A percentile compares a stretch with the other conserved stretches of the same genome.
Conservation (phyloP, 2,888 invertebrate genomes). For the Coelinius sp. region DNA sequence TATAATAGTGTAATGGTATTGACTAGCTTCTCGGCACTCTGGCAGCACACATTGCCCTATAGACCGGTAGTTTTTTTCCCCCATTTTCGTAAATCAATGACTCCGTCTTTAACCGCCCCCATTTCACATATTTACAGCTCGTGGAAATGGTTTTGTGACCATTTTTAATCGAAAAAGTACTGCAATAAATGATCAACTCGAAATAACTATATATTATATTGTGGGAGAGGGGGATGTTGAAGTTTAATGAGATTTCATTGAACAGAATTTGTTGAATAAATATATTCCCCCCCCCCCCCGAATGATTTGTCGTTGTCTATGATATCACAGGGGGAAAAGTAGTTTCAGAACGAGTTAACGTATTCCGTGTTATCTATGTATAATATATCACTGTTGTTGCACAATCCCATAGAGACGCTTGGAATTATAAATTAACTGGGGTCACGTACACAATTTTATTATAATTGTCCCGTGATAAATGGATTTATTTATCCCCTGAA, state of each 20-base stretch:
- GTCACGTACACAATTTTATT: not conserved
- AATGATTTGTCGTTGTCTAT: not conserved
- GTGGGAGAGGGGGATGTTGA: too few species aligned
- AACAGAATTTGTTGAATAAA: too few species aligned
- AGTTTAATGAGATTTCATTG: too few species aligned
- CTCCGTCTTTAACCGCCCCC: not conserved
- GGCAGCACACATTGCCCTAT: too few species aligned
- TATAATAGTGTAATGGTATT: not conserved
- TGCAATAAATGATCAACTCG: not conserved
- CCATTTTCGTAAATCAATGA: constrained; percentile 4
- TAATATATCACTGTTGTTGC: constrained; percentile 21
- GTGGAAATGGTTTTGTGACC: not conserved
- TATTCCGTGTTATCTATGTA: constrained; percentile 28
- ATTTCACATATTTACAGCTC: not conserved
- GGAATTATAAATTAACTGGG: constrained; percentile 20
- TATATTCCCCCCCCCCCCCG: not conserved
- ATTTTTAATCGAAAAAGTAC: constrained; percentile 1
- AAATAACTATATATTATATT: too few species aligned
- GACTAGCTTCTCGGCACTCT: not conserved
- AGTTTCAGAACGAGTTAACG: constrained; percentile 28
- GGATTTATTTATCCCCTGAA: not conserved
- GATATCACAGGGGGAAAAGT: constrained; percentile 18
- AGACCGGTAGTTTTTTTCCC: constrained; percentile 8
- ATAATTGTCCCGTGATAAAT: not conserved
- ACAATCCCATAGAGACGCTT: constrained; percentile 13